Evolutionary conservation across 2,888 invertebrate species (phyloP).

Genomic region (Halictus quadricinctus): DNA sequence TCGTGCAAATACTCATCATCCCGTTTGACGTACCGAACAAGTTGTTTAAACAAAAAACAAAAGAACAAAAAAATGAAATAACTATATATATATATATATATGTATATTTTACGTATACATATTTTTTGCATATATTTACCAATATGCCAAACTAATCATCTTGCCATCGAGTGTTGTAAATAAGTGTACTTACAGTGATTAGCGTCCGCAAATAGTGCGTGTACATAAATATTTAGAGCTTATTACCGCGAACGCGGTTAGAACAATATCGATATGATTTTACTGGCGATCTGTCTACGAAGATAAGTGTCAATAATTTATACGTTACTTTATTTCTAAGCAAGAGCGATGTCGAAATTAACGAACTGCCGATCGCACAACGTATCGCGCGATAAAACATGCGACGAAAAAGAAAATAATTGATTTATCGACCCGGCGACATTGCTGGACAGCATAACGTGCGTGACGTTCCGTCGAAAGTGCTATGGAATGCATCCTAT

Average conservation of each 20-base stretch:
- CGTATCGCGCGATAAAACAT: constrained; percentile 17
- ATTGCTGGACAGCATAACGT: neutral
- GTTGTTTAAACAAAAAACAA: neutral
- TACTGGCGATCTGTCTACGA: constrained; percentile 36
- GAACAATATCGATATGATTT: constrained; percentile 45
- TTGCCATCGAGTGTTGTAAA: constrained; percentile 82
- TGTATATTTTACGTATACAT: constrained; percentile 56
- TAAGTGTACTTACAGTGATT: constrained; percentile 83
- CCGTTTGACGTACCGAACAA: constrained; percentile 40
- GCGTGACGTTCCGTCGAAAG: neutral
- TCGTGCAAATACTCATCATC: constrained; percentile 45
- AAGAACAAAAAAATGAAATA: constrained; percentile 31
- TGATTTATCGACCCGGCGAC: constrained; percentile 18
- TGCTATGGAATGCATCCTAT: neutral
- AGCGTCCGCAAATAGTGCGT: constrained; percentile 79
- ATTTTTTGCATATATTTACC: constrained; percentile 46
- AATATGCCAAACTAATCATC: constrained; percentile 66
- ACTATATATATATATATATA: constrained; percentile 19
- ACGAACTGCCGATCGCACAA: constrained; percentile 35
- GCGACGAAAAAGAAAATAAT: neutral
- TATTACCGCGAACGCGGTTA: constrained; percentile 53
- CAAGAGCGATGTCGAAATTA: constrained; percentile 33
- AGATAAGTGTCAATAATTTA: constrained; percentile 39
- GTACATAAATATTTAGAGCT: constrained; percentile 77
- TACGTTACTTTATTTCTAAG: constrained; percentile 28